Evolutionary conservation across 2,888 invertebrate genomes (phyloP), one percentile per base, ranked within the genome.

Genomic region (Xestobium rufovillosum): DNA sequence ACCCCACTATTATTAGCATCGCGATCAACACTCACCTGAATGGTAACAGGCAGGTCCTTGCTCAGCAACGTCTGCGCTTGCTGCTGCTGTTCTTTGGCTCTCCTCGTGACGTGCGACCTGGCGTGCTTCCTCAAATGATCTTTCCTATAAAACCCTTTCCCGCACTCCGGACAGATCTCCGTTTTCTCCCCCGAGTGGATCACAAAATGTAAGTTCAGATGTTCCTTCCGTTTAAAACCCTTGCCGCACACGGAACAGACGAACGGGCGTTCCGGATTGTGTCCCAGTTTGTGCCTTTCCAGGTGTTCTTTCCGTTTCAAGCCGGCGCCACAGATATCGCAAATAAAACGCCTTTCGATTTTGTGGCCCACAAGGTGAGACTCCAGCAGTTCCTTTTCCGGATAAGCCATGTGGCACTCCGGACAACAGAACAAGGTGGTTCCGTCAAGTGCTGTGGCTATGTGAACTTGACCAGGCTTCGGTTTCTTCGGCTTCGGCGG

Each of bases 161-260:
- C 83, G 53, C 84, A 85, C 57, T 82, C 79, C 19, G 69, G 72
- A 59, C 84, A 85, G 44, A 83, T 78, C 61, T 86, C 84, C 3
- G 82, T 84, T 66, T 86, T 86, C 60, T 83, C 80, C 19, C 86
- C 86, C 36, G 84, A 83, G 67, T 87, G 87, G 60, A 86, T 87
- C 51, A 86, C 84, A 51, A 80, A 80, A 66, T 87, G 87, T 45
- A 86, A 71, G 63, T 84, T 85, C 53, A 87, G 72, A 53, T 87
- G 86, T 57, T 87, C 86, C 60, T 84, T 80, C 39, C 86, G 73
- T 23, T 42, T 42, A 36, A 39, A 36, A 3, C 78, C 81, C 63
- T 85, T 85, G 65, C 78, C 72, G 56, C 85, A 85, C 26, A 83
- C 78, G 31, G 77, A 75, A 66, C 85, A 85, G 26, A 82, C 80